phyloP scores from a whole-genome alignment of 2,113 vertebrate species.

The Zapus hudsonius region DNA sequence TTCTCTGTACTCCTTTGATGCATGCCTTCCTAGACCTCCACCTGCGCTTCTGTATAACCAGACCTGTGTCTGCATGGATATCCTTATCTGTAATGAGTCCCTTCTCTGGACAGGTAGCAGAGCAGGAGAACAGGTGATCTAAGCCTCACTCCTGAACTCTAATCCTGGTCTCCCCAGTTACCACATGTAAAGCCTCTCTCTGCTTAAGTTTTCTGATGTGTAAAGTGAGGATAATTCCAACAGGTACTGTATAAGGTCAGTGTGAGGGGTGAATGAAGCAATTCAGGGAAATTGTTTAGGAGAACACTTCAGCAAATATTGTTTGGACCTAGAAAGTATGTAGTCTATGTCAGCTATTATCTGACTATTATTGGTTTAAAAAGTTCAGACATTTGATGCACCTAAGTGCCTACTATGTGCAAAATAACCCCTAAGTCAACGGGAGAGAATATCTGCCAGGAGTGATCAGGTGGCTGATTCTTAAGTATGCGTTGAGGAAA shows the following conservation, averaged over 20 bases:
- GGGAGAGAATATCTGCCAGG: neutral
- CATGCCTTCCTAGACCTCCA: neutral
- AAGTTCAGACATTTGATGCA: neutral
- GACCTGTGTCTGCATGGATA: neutral
- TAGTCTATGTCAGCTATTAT: neutral
- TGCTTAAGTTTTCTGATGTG: neutral
- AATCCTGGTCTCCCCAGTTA: neutral
- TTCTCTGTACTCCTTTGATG: neutral
- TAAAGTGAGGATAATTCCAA: neutral
- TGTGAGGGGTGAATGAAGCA: neutral
- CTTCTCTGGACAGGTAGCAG: neutral
- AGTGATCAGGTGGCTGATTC: neutral
- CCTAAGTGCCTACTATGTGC: conserved; percentile 14
- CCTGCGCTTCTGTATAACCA: neutral
- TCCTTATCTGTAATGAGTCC: neutral
- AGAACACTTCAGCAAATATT: neutral
- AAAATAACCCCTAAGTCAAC: neutral
- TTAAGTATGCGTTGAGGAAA: neutral
- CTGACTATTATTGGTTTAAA: neutral
- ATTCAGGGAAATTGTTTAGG: neutral
- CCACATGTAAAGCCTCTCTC: neutral
- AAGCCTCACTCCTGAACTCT: neutral
- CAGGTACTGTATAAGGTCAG: neutral
- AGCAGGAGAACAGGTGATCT: neutral
- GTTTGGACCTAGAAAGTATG: neutral